Percentiles rank a stretch among this genome's conserved stretches.
Evolutionary conservation across 1,140 invertebrate species (phyloP).

Genomic region (Eumeta japonica): DNA sequence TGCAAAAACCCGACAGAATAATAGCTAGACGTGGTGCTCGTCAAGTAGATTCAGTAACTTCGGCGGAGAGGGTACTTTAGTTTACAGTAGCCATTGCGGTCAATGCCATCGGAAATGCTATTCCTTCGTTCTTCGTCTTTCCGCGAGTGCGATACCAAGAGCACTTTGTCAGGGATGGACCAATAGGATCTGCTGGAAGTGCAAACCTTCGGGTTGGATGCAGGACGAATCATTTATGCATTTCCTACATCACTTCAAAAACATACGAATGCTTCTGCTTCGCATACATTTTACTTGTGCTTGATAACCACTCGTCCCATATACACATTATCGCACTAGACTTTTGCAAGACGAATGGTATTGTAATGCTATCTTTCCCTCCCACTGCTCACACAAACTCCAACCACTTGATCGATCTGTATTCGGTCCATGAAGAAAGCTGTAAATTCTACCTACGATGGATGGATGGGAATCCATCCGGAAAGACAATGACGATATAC

Average conservation of each 20-base stretch:
- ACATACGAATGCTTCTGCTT: conserved; percentile 17
- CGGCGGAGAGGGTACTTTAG: conserved; percentile 41
- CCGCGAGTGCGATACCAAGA: too few species aligned
- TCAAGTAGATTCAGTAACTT: conserved; percentile 45
- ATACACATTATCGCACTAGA: conserved; percentile 18
- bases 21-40: conserved; percentile 32
- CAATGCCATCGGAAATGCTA: conserved; percentile 31
- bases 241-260: conserved; percentile 35
- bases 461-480: conserved; percentile 44
- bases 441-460: conserved; percentile 31
- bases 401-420: conserved; percentile 42
- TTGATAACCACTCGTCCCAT: conserved; percentile 26
- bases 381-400: conserved; percentile 28
- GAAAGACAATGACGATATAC: too few species aligned
- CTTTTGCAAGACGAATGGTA: too few species aligned
- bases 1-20: conserved; percentile 36
- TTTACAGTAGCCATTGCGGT: conserved; percentile 38
- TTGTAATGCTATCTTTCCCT: conserved; percentile 27
- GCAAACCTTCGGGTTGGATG: conserved; percentile 46
- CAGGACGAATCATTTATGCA: conserved; percentile 28
- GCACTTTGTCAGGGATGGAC: too few species aligned
- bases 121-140: too few species aligned
- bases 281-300: conserved; percentile 16
- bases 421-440: conserved; percentile 35
- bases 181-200: too few species aligned